Evolutionary conservation across 2,797 vertebrate species (phyloP), one percentile per base, ranked within the genome.

Genomic region (Rallus crepitans): DNA sequence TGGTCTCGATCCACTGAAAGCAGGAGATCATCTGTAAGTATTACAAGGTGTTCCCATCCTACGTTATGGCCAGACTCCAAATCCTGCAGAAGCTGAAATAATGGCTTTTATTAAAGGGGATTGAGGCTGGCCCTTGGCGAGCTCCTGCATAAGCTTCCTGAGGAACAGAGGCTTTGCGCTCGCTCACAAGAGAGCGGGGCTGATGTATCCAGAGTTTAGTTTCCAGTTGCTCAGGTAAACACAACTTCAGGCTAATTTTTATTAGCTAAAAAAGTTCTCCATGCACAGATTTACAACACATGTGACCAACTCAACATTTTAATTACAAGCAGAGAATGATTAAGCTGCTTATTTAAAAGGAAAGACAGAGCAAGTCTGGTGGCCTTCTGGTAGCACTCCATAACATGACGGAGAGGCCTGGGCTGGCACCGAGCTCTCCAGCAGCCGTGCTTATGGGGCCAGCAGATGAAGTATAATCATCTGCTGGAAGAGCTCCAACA

Each of bases 1-100:
- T 95, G 93, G 92, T 92, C 86, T 82, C 0, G 0, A 31, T 82
- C 73, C 73, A 71, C 77, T 2, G 16, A 48, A 92, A 76, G 92
- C 80, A 81, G 73, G 72, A 89, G 92, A 87, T 95, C 88, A 39
- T 93, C 88, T 63, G 6, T 81, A 69, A 93, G 73, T 30, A 55
- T 33, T 90, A 75, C 92, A 92, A 95, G 92, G 94, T 93, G 94
- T 37, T 95, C 90, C 75, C 72, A 48, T 88, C 82, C 93, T 37
- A n/a, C 9, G 0, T 6, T 8, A 23, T 61, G 85, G 88, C 91
- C 2, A 0, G 40, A 13, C 77, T 96, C 93, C 95, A 94, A 72
- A 24, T 4, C 15, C 23, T 9, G 48, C 85, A 90, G 94, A 42
- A 84, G 88, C 82, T 87, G 80, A 61, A 95, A 82, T 76, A 83